These are phyloP conservation scores for Muscicapa adusta DNA, from an alignment of 2,113 vertebrate genomes.

Conservation along the genomic window DNA sequence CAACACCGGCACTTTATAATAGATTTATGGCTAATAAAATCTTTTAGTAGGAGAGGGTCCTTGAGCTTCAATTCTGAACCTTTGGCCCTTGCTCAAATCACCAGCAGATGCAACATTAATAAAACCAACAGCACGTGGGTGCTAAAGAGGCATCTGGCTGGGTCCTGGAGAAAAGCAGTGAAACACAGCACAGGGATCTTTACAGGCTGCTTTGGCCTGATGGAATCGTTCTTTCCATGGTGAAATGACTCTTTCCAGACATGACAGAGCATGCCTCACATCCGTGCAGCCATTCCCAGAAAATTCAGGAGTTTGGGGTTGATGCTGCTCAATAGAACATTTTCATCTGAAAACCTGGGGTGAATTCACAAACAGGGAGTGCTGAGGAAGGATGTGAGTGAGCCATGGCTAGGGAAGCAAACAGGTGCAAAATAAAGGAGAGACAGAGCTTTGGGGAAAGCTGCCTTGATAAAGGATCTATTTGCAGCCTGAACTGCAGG, in stretches of 20 bases:
- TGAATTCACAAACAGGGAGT: not conserved
- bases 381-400: not conserved
- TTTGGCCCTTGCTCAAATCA: constrained; percentile 53
- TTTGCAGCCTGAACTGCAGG: not conserved
- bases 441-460: not conserved
- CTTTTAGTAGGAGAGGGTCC: constrained; percentile 45
- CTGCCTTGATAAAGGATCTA: not conserved
- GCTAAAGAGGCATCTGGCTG: constrained; percentile 38
- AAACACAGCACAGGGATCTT: constrained; percentile 10
- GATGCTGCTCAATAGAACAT: not conserved
- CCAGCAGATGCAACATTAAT: constrained; percentile 50
- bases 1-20: constrained; percentile 39
- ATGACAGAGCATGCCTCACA: not conserved
- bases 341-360: not conserved
- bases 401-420: not conserved
- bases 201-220: constrained; percentile 11
- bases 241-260: not conserved
- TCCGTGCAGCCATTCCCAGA: not conserved
- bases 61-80: constrained; percentile 59
- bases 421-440: not conserved
- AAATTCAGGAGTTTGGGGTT: not conserved
- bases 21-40: constrained; percentile 61
- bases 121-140: constrained; percentile 36
- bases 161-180: not conserved
- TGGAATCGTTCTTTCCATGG: not conserved